A percentile compares a stretch with the other conserved stretches of the same genome.
Evolutionary conservation across 2,113 vertebrate species (phyloP).

Genomic region (Sinocyclocheilus anophthalmus): DNA sequence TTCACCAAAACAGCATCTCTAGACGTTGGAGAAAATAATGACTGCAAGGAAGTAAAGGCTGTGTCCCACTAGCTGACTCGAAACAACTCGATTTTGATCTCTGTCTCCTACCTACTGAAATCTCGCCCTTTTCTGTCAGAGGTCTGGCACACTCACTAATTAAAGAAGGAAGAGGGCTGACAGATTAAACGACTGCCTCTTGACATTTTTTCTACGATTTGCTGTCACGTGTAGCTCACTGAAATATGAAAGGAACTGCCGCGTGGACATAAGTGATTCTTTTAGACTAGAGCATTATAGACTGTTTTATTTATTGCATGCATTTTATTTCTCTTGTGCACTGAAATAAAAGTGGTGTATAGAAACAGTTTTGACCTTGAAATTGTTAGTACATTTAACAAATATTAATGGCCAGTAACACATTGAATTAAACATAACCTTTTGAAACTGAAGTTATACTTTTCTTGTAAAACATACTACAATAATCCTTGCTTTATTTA

Average conservation of each 20-base stretch:
- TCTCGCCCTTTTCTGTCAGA: background rate
- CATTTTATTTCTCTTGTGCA: background rate
- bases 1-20: slow-evolving; percentile 33
- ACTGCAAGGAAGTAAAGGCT: slow-evolving; percentile 9
- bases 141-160: background rate
- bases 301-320: background rate
- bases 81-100: background rate
- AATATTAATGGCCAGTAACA: too few relatives aligned
- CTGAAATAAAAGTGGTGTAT: background rate
- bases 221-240: background rate
- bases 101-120: background rate
- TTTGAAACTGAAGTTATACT: too few relatives aligned
- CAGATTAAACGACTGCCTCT: background rate
- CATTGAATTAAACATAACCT: too few relatives aligned
- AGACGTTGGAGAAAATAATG: slow-evolving; percentile 29
- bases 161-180: background rate
- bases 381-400: background rate
- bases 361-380: background rate
- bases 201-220: background rate
- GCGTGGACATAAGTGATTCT: background rate
- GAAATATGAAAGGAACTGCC: background rate
- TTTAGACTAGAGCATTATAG: background rate
- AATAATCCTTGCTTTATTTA: too few relatives aligned
- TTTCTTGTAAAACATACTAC: too few relatives aligned
- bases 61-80: slow-evolving; percentile 6